Percentiles rank a stretch among this genome's conserved stretches.
phyloP scores from a whole-genome alignment of 2,113 vertebrate species.

The Rhabdornis inornatus region DNA sequence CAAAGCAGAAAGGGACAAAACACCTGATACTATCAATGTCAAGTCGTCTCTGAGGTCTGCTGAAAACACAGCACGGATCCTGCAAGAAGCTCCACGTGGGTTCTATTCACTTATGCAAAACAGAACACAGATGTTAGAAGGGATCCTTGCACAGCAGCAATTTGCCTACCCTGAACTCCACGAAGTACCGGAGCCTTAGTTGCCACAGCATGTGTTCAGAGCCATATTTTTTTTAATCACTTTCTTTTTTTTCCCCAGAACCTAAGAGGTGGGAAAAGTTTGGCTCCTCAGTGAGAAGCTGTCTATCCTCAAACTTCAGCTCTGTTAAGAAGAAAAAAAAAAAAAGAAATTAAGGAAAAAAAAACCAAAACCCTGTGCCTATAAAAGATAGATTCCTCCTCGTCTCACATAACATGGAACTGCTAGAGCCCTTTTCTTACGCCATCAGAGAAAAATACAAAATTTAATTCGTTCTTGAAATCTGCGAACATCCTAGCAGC shows the following conservation, averaged over 20 bases:
- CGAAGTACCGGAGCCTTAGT: not conserved
- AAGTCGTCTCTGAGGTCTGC: not conserved
- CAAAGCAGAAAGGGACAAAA: not conserved
- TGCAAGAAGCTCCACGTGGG: not conserved
- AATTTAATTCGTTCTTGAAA: not conserved
- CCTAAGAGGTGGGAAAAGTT: not conserved
- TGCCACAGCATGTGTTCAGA: not conserved
- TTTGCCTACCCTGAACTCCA: slow-evolving; percentile 17
- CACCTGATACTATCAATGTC: not conserved
- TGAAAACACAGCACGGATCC: not conserved
- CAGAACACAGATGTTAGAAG: not conserved
- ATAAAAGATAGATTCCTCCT: not conserved
- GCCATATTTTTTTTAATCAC: not conserved
- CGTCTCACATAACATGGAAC: not conserved
- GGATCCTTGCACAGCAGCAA: not conserved
- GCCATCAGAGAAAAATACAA: not conserved
- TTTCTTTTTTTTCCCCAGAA: not conserved
- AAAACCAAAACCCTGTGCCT: rapidly evolving
- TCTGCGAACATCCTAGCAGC: not conserved
- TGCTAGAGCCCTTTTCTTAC: not conserved
- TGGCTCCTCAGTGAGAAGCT: not conserved
- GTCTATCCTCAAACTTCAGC: not conserved
- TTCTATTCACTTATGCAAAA: not conserved
- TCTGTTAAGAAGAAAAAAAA: not conserved
- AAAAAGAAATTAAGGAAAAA: too few species aligned